phyloP scores from a whole-genome alignment of 1,140 invertebrate genomes.

The Calycopis cecrops region DNA sequence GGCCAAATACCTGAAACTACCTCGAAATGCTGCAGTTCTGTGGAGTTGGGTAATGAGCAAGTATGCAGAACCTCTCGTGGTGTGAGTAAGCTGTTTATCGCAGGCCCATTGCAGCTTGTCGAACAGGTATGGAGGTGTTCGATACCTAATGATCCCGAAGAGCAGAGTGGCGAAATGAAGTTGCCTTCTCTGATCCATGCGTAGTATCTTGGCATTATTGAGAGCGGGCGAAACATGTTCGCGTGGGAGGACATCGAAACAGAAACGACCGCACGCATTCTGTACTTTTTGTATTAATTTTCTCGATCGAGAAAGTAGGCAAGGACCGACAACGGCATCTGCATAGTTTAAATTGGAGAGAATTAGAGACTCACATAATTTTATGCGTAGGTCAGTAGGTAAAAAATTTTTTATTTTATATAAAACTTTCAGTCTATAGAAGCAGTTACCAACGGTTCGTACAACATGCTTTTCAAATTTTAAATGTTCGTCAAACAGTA shows the following conservation, averaged over 20 bases:
- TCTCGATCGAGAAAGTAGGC: too few species aligned
- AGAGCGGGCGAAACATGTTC: slow-evolving; percentile 5
- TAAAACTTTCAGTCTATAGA: slow-evolving; percentile 9
- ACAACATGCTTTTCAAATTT: slow-evolving; percentile 3
- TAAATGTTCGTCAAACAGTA: slow-evolving; percentile 2
- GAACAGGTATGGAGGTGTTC: slow-evolving; percentile 8
- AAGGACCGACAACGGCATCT: background rate
- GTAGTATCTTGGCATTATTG: slow-evolving; percentile 10
- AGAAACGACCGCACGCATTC: too few species aligned
- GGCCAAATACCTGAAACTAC: background rate
- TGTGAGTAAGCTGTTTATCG: slow-evolving; percentile 5
- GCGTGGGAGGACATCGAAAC: background rate
- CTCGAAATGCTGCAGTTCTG: slow-evolving; percentile 7
- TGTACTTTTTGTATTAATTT: too few species aligned
- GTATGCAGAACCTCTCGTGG: slow-evolving; percentile 2
- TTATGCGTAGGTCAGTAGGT: slow-evolving; percentile 3
- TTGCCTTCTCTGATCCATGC: slow-evolving; percentile 7
- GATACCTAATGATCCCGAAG: slow-evolving; percentile 3
- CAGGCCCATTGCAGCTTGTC: slow-evolving; percentile 6
- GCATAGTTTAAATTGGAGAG: slow-evolving; percentile 8
- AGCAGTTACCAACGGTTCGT: background rate
- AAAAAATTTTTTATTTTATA: background rate
- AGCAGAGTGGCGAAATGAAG: slow-evolving; percentile 7
- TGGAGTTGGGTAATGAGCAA: background rate
- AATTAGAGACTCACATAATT: slow-evolving; percentile 6